Base-by-base conservation (phyloP, 2,888 invertebrate genomes). In the Lepidocyrtoides sp. region DNA sequence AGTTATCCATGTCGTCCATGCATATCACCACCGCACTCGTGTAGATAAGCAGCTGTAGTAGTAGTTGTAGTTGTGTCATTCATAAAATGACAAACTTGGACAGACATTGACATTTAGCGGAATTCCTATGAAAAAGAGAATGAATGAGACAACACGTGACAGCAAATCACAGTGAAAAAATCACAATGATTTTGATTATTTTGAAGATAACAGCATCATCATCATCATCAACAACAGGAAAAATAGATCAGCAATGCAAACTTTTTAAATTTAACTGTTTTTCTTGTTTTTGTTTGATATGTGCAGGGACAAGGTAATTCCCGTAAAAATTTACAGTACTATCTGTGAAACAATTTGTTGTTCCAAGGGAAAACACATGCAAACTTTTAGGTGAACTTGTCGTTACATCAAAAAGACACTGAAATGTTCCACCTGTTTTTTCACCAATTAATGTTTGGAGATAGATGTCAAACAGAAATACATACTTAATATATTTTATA, bases 101-200 rank as follows among this genome's bases (percentile, higher is more conserved):
- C 69, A 36, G 69, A 69, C 36, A 69, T 69, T 72, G 72, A 72
- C 44, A 41, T 72, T 72, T 44, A 23, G 12, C 72, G 36, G 69
- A 72, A 12, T 72, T 72, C 23, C n/a, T 69, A 17, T n/a, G 69
- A 0, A 72, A 41, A 20, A 32, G n/a, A 20, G 17, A 69, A 20
- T 20, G 23, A 26, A 0, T 29, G 12, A 69, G 44, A 10, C 36
- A 41, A 20, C 72, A 72, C 72, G 72, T 72, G 72, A 44, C 41
- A 41, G 10, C 23, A 54, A 54, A 79, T 54, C 51, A 54, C 79
- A 17, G 54, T 51, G n/a, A 36, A 54, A 51, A 20, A 48, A 17
- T 32, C n/a, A 23, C 14, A 32, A 79, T 54, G 79, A 79, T n/a
- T n/a, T n/a, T n/a, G n/a, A n/a, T n/a, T n/a, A n/a, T n/a, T n/a